Conservation (phyloP, 2,113 vertebrate genomes). For the Speoplatyrhinus poulsoni region DNA sequence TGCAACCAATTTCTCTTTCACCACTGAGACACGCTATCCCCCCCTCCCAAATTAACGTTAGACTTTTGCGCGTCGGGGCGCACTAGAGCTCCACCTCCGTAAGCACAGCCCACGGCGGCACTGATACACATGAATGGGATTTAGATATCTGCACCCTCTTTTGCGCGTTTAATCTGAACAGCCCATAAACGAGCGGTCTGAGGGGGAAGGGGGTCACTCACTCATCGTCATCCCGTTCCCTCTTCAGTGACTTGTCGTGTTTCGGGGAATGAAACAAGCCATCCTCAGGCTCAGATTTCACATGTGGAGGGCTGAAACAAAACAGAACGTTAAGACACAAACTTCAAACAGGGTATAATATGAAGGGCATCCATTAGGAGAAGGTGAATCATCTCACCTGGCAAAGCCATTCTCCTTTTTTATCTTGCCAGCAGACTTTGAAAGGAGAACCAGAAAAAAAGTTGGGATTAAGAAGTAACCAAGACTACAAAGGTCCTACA, state of each 20-base stretch:
- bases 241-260: conserved; percentile 86
- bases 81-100: too few relatives aligned
- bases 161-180: too few relatives aligned
- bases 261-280: conserved; percentile 83
- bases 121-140: too few relatives aligned
- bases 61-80: too few relatives aligned
- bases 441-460: conserved; percentile 9
- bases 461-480: not conserved
- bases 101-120: too few relatives aligned
- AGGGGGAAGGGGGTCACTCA: conserved; percentile 69
- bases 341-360: not conserved
- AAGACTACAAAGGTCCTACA: not conserved
- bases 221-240: conserved; percentile 89
- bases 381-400: conserved; percentile 76
- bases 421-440: conserved; percentile 77
- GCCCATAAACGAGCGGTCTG: not conserved
- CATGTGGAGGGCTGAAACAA: conserved; percentile 79
- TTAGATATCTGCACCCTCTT: too few relatives aligned
- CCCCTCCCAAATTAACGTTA: too few relatives aligned
- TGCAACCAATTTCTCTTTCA: too few relatives aligned
- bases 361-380: not conserved
- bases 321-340: not conserved
- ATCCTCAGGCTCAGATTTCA: conserved; percentile 91
- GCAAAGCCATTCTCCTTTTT: conserved; percentile 97
- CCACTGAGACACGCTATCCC: too few relatives aligned